These are phyloP conservation scores for Sanderia malayensis DNA, from an alignment of 30 jellyfish, hydroid and myxozoan genomes.

Conservation along the genomic window DNA sequence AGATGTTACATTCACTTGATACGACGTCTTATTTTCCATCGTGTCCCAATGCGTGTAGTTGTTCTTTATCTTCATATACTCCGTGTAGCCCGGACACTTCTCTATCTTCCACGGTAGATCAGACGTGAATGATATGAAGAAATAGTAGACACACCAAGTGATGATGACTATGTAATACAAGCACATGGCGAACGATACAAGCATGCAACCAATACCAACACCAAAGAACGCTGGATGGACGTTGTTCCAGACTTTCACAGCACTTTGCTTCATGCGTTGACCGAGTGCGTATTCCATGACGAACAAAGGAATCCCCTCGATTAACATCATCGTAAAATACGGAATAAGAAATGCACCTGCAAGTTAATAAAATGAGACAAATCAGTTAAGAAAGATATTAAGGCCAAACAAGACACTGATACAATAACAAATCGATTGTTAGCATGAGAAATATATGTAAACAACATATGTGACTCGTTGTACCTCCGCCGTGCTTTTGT, in stretches of 20 bases:
- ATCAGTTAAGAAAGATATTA: no score
- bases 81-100: constrained; percentile 59
- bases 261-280: constrained; percentile 93
- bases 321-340: constrained; percentile 84
- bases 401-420: no score
- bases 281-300: constrained; percentile 93
- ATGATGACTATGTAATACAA: constrained; percentile 85
- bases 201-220: constrained; percentile 86
- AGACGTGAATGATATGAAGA: constrained; percentile 83
- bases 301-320: constrained; percentile 87
- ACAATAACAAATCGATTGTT: no score
- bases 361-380: background rate
- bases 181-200: constrained; percentile 96
- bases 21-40: background rate
- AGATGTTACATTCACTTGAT: constrained; percentile 27
- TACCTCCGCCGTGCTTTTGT: constrained; percentile 99
- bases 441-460: background rate
- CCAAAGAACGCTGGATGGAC: constrained; percentile 96
- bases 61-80: constrained; percentile 15
- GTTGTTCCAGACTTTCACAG: constrained; percentile 84
- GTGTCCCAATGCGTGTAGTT: constrained; percentile 39
- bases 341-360: constrained; percentile 93
- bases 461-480: background rate
- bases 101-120: constrained; percentile 85
- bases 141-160: constrained; percentile 91